Conservation (phyloP, 2,113 vertebrate species). For the Parus major region DNA sequence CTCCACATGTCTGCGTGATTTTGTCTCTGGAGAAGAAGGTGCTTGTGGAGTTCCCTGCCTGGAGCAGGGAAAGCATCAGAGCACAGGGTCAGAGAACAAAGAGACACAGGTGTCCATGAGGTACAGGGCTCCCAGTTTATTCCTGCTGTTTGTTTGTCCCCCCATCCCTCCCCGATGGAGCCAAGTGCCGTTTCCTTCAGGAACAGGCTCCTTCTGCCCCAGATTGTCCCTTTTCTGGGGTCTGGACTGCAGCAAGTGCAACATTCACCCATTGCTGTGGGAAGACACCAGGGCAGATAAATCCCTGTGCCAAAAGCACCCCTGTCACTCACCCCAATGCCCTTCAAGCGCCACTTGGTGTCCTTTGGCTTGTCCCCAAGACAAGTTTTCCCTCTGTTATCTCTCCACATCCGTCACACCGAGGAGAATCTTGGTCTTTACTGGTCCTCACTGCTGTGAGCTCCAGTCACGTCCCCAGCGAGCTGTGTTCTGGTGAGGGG, state of each 20-base stretch:
- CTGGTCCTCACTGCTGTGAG: rapidly evolving
- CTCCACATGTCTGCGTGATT: rapidly evolving
- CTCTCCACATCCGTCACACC: rapidly evolving
- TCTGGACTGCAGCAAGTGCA: neutral
- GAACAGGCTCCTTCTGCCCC: neutral
- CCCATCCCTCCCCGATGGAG: neutral
- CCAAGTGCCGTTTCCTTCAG: rapidly evolving
- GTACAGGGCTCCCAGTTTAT: neutral
- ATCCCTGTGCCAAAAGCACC: neutral
- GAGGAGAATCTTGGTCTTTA: neutral
- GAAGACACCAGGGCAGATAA: neutral
- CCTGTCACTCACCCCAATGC: neutral
- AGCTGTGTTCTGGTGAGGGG: neutral
- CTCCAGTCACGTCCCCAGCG: rapidly evolving
- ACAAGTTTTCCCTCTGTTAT: rapidly evolving
- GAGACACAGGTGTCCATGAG: neutral
- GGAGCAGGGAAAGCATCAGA: neutral
- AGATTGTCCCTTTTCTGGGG: neutral
- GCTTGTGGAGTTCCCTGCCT: rapidly evolving
- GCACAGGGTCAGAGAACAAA: rapidly evolving
- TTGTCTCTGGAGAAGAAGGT: neutral
- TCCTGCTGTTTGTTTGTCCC: neutral
- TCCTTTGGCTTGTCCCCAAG: neutral
- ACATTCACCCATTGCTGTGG: rapidly evolving
- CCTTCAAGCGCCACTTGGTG: neutral